These are phyloP conservation scores for Vanessa tameamea DNA, from an alignment of 1,140 invertebrate genomes.

Conservation along the genomic window DNA sequence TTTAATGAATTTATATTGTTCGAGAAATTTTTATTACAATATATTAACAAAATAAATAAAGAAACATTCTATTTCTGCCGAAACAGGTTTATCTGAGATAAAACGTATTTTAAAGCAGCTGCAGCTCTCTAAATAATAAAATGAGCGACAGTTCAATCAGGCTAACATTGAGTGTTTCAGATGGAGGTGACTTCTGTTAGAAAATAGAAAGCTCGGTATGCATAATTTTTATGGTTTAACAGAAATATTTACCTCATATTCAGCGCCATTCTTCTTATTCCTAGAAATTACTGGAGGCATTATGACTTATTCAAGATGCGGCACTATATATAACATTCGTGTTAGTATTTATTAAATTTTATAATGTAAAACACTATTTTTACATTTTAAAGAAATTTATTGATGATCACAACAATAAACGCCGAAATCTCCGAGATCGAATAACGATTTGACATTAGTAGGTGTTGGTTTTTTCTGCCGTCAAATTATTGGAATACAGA, in stretches of 20 bases:
- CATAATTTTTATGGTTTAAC: constrained; percentile 22
- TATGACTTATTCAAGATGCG: constrained; percentile 31
- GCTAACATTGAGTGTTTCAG: constrained; percentile 4
- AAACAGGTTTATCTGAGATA: constrained; percentile 13
- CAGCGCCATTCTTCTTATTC: constrained; percentile 69
- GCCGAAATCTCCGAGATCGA: constrained; percentile 47
- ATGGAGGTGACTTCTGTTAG: constrained; percentile 14
- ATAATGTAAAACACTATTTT: constrained; percentile 1
- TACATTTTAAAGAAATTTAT: constrained; percentile 32
- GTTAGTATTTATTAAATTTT: neutral
- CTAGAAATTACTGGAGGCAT: constrained; percentile 76
- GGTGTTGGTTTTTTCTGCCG: constrained; percentile 20
- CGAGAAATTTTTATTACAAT: neutral
- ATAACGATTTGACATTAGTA: constrained; percentile 38
- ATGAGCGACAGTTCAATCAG: neutral
- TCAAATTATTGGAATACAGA: constrained; percentile 24
- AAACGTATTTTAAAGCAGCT: neutral
- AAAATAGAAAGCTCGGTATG: constrained; percentile 41
- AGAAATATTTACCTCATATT: constrained; percentile 73
- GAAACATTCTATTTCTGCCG: neutral
- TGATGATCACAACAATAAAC: constrained; percentile 46
- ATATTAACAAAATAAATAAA: neutral
- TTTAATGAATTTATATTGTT: no score
- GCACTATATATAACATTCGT: neutral
- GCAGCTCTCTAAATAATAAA: constrained; percentile 8